A percentile compares a stretch with the other conserved stretches of the same genome.
These are phyloP conservation scores for Sandelia bainsii DNA, from an alignment of 2,797 vertebrate genomes.

Conservation along the genomic window DNA sequence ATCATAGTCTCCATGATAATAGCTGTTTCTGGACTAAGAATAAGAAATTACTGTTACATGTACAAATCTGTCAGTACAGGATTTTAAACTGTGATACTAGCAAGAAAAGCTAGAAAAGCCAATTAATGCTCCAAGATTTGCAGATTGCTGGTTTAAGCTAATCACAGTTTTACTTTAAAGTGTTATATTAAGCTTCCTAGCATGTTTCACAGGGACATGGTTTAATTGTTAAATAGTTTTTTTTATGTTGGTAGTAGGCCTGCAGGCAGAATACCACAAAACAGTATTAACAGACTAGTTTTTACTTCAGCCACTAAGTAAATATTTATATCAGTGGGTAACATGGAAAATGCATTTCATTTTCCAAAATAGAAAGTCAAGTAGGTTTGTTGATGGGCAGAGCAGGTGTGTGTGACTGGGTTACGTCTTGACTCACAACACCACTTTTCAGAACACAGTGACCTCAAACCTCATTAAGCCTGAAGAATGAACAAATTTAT, in stretches of 20 bases:
- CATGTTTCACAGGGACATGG: background rate
- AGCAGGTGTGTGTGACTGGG: slow-evolving; percentile 58
- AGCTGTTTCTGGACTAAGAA: slow-evolving; percentile 90
- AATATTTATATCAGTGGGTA: slow-evolving; percentile 11
- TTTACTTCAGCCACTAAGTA: background rate
- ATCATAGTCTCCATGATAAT: slow-evolving; percentile 89
- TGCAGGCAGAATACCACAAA: background rate
- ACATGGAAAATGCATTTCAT: slow-evolving; percentile 17
- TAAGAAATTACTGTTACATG: slow-evolving; percentile 12
- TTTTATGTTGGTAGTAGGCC: background rate
- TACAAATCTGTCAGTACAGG: background rate
- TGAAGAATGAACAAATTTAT: background rate
- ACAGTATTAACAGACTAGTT: slow-evolving; percentile 2
- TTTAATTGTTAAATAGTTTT: background rate
- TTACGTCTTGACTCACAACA: slow-evolving; percentile 42
- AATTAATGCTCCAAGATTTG: background rate
- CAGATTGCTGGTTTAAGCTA: background rate
- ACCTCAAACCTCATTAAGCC: background rate
- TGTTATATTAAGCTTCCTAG: background rate
- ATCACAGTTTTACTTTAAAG: background rate
- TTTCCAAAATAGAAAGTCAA: slow-evolving; percentile 32
- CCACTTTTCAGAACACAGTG: slow-evolving; percentile 9
- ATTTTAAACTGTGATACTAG: background rate
- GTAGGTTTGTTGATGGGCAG: slow-evolving; percentile 43
- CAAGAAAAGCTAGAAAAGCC: background rate